phyloP scores from a whole-genome alignment of 2,113 vertebrate species.

The Bungarus multicinctus region DNA sequence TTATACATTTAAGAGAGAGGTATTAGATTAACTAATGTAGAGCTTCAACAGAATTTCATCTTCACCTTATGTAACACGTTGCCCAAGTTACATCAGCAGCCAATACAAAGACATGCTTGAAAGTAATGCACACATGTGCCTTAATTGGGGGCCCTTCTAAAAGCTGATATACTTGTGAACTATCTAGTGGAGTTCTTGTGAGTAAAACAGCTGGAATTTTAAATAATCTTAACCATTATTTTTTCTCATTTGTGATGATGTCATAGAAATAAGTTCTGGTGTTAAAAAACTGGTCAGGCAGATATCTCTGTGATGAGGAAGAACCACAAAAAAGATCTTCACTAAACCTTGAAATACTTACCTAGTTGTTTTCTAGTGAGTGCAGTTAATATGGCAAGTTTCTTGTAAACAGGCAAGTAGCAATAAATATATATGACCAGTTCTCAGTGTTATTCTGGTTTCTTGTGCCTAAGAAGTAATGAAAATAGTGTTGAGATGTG shows the following conservation, averaged over 20 bases:
- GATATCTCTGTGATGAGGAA: background rate
- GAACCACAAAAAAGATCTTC: background rate
- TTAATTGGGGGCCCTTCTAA: background rate
- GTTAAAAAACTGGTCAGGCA: background rate
- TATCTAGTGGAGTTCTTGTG: slow-evolving; percentile 48
- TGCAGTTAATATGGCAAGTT: background rate
- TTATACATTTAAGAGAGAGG: background rate
- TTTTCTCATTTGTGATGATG: slow-evolving; percentile 39
- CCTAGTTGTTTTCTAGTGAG: background rate
- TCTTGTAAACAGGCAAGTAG: background rate
- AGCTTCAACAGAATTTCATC: background rate
- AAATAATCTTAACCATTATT: background rate
- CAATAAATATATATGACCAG: background rate
- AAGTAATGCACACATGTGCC: background rate
- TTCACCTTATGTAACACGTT: background rate
- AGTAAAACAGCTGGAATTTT: slow-evolving; percentile 18
- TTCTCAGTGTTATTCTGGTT: background rate
- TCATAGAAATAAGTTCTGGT: background rate
- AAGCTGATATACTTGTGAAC: background rate
- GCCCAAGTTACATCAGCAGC: background rate
- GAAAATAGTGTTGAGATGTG: background rate
- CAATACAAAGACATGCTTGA: background rate
- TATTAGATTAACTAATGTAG: background rate
- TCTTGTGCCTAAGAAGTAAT: background rate
- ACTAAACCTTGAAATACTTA: background rate